Base-by-base conservation (phyloP, 2,888 invertebrate genomes). In the Chrysolina oricalcia region DNA sequence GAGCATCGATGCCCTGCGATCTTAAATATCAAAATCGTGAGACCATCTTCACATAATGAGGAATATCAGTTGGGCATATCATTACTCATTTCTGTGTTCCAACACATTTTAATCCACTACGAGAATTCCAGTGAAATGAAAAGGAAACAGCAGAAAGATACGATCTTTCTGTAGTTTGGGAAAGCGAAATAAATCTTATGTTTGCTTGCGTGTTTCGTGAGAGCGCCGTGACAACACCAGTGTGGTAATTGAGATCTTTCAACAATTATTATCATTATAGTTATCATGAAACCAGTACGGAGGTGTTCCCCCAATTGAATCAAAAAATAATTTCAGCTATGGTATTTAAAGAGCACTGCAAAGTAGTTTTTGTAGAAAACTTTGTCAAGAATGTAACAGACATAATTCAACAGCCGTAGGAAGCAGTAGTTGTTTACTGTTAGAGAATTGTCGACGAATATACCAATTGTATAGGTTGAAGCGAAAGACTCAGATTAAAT, bases 1-100 rank as follows among this genome's bases (percentile, higher is more conserved):
- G 46, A 75, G 72, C 41, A 48, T 19, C 35, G 50, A 65, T 67
- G 35, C 72, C 62, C 67, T 40, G n/a, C 35, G 72, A 59, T 72
- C 72, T 67, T 72, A 67, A 72, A 72, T 72, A 72, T 72, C 72
- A 67, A 67, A 72, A 56, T 67, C 72, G 72, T 72, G 72, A 72
- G 41, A 59, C 65, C 65, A 72, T 72, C 72, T 62, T 72, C 67
- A 41, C 35, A 46, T 72, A 67, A 72, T 72, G 59, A 72, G 17
- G 59, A 40, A 50, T 46, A 59, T 59, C 43, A 6, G 48, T 62
- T 27, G 23, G 35, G 35, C 43, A 15, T 72, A 72, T 68, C 68
- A 27, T 17, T 17, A 64, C 41, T 43, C 41, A 19, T 41, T 53
- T 56, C 35, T 40, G 21, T 27, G 27, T 41, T 27, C 27, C 65